Percentiles rank a stretch among this genome's conserved stretches.
Conservation (phyloP, 2,113 vertebrate genomes). For the Microtus montanus region DNA sequence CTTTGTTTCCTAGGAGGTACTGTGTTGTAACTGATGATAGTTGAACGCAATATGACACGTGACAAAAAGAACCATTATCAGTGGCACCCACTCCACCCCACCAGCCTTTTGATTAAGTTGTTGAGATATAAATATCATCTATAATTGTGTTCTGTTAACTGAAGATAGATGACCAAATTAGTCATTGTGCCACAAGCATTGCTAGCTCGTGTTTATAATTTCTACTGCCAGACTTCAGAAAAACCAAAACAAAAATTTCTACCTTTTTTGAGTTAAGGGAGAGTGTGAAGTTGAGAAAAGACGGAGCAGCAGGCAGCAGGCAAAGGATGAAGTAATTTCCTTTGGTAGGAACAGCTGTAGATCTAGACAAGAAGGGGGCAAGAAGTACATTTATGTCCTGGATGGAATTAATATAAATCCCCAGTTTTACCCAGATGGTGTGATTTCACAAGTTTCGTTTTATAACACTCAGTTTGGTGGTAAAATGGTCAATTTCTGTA, state of each 20-base stretch:
- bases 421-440: conserved; percentile 74
- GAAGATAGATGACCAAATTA: conserved; percentile 69
- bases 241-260: not conserved
- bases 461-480: conserved; percentile 74
- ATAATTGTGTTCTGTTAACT: conserved; percentile 38
- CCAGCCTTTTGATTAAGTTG: conserved; percentile 54
- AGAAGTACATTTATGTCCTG: conserved; percentile 55
- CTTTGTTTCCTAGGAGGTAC: not conserved
- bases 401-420: conserved; percentile 74
- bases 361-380: conserved; percentile 15
- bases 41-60: not conserved
- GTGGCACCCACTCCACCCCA: not conserved
- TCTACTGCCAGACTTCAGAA: conserved; percentile 24
- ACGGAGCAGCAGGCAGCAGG: not conserved
- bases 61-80: conserved; percentile 38
- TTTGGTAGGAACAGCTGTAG: conserved; percentile 59
- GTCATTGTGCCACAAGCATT: conserved; percentile 48
- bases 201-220: conserved; percentile 56
- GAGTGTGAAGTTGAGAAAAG: not conserved
- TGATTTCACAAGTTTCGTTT: conserved; percentile 78
- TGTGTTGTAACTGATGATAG: not conserved
- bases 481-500: conserved; percentile 81
- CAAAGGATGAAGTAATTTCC: not conserved
- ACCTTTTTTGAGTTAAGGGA: not conserved
- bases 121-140: conserved; percentile 40